Conservation (phyloP, 2,888 invertebrate species). For the Muscina levida region DNA sequence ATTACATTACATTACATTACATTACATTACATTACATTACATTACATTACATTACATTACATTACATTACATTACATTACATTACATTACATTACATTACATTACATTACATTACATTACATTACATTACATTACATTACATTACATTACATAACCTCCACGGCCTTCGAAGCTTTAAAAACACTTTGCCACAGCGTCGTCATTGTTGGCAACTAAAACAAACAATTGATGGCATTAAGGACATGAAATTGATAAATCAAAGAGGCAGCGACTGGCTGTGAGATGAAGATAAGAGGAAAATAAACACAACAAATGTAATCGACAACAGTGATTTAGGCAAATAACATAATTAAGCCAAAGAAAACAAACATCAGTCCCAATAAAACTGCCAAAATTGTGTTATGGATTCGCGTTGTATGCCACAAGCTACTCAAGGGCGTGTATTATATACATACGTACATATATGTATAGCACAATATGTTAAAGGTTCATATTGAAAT, state of each 20-base stretch:
- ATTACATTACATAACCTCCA: too few species aligned
- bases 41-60: too few species aligned
- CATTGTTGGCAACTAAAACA: background rate
- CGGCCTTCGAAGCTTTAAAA: too few species aligned
- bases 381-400: conserved; percentile 35
- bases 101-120: too few species aligned
- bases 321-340: conserved; percentile 49
- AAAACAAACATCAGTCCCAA: conserved; percentile 30
- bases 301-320: conserved; percentile 21
- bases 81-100: too few species aligned
- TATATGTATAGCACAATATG: too few species aligned
- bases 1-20: too few species aligned
- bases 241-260: background rate
- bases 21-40: too few species aligned
- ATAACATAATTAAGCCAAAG: conserved; percentile 52
- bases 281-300: background rate
- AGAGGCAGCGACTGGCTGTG: background rate
- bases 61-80: too few species aligned
- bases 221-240: conserved; percentile 21
- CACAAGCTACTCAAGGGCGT: background rate
- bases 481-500: too few species aligned
- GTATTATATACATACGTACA: too few species aligned
- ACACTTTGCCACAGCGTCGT: background rate
- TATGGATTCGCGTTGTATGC: background rate
- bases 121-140: too few species aligned